A percentile compares a stretch with the other conserved stretches of the same genome.
Conservation (phyloP, 1,140 invertebrate species). For the Alviniconcha marisindica region DNA sequence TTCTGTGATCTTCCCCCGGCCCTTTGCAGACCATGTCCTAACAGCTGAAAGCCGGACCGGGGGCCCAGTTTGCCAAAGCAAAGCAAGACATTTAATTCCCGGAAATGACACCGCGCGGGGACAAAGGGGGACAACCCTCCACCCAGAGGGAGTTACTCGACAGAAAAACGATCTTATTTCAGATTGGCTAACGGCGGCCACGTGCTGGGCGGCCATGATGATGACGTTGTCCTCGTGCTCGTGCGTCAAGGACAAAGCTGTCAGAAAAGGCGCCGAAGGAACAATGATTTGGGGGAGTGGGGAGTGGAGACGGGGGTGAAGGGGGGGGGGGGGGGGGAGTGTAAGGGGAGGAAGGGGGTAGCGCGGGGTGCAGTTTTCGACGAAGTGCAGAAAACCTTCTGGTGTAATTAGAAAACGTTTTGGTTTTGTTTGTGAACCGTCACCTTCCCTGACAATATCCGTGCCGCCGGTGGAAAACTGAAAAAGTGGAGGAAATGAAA, state of each 20-base stretch:
- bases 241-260: constrained; percentile 24
- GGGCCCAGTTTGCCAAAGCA: constrained; percentile 29
- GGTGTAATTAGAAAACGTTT: constrained; percentile 11
- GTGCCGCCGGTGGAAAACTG: too few species aligned
- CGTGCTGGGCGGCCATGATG: constrained; percentile 27
- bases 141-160: constrained; percentile 24
- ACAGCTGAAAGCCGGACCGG: too few species aligned
- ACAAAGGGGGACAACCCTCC: constrained; percentile 29
- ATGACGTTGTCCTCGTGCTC: not conserved
- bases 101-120: constrained; percentile 35
- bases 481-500: too few species aligned
- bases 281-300: not conserved
- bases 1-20: not conserved
- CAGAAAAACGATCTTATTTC: constrained; percentile 41
- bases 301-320: too few species aligned
- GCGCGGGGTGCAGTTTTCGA: too few species aligned
- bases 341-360: not conserved
- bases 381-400: not conserved
- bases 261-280: not conserved
- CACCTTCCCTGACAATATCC: not conserved
- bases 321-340: not conserved
- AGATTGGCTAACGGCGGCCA: constrained; percentile 32
- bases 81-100: constrained; percentile 38
- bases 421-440: constrained; percentile 8
- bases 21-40: too few species aligned